A percentile compares a stretch with the other conserved stretches of the same genome.
Evolutionary conservation across 2,797 vertebrate genomes (phyloP).

Genomic region (Alcedo quadribrachys): DNA sequence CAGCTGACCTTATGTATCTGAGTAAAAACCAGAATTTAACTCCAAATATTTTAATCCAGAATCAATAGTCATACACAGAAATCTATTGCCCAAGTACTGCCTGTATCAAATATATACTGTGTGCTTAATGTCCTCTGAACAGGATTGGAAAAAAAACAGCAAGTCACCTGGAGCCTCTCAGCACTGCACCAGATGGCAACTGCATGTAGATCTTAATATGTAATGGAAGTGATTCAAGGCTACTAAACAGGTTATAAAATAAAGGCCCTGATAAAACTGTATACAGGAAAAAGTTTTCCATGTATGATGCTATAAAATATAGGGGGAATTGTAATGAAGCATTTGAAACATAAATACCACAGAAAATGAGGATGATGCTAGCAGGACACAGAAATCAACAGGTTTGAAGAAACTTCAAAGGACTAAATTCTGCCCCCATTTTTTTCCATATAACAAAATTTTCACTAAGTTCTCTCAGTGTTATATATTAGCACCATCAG

Average conservation of each 20-base stretch:
- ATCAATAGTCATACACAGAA: background rate
- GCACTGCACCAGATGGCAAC: background rate
- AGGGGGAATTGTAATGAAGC: background rate
- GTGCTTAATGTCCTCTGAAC: background rate
- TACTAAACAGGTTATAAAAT: background rate
- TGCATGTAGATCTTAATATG: background rate
- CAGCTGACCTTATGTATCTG: background rate
- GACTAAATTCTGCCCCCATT: background rate
- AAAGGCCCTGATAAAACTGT: background rate
- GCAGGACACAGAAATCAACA: background rate
- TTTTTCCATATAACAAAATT: background rate
- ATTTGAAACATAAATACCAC: background rate
- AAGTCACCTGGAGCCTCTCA: background rate
- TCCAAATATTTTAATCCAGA: background rate
- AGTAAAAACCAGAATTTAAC: background rate
- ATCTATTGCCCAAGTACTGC: background rate
- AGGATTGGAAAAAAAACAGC: background rate
- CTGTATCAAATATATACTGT: background rate
- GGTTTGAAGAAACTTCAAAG: background rate
- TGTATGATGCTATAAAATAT: background rate
- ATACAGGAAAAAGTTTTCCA: background rate
- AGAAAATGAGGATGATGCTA: background rate
- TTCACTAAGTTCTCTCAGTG: background rate
- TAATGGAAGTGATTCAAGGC: background rate
- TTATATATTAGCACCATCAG: background rate